phyloP scores from a whole-genome alignment of 64 coral and sea anemone genomes.

The Montipora cactus region DNA sequence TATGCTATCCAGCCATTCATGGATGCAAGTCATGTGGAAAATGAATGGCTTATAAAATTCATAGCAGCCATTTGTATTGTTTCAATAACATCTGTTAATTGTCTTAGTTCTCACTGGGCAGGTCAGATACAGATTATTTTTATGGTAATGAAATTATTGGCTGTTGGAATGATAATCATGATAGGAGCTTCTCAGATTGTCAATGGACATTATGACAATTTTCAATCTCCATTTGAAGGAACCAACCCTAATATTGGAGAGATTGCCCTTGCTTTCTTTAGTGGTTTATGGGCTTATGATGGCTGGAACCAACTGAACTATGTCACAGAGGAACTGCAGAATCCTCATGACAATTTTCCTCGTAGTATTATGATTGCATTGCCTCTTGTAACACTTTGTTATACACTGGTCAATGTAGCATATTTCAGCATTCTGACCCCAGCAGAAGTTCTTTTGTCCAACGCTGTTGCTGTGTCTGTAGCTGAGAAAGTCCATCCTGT shows the following conservation, averaged over 20 bases:
- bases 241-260: conserved; percentile 63
- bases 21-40: neutral
- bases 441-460: conserved; percentile 70
- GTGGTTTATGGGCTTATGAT: conserved; percentile 88
- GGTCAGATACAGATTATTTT: conserved; percentile 76
- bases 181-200: conserved; percentile 55
- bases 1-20: conserved; percentile 71
- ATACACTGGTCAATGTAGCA: conserved; percentile 72
- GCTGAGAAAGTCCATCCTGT: conserved; percentile 73
- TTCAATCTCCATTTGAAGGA: conserved; percentile 59
- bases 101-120: conserved; percentile 73
- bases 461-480: conserved; percentile 69
- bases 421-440: conserved; percentile 79
- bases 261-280: conserved; percentile 78
- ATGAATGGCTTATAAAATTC: conserved; percentile 58
- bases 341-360: conserved; percentile 79
- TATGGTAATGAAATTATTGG: conserved; percentile 67
- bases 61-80: conserved; percentile 76
- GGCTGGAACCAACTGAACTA: conserved; percentile 83
- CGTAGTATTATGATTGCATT: conserved; percentile 62
- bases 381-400: conserved; percentile 81
- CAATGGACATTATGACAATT: conserved; percentile 65
- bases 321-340: conserved; percentile 82
- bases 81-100: conserved; percentile 73
- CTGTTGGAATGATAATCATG: conserved; percentile 68